phyloP scores from a whole-genome alignment of 2,888 invertebrate species.

The Caenorhabditis zanzibari region DNA sequence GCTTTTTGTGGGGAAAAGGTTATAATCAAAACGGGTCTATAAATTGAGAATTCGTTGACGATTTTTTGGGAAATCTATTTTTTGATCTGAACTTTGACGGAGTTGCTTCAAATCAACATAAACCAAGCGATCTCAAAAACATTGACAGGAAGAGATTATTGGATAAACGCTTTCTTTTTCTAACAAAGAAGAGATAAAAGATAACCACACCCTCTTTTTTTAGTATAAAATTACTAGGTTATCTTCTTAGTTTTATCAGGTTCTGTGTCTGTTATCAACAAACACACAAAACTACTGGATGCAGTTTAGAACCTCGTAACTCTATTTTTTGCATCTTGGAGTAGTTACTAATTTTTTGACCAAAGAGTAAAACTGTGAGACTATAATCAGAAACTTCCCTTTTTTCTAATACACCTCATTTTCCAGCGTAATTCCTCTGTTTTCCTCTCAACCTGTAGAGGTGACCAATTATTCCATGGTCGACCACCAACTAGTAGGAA shows the following conservation, averaged over 20 bases:
- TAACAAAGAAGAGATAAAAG: conserved; percentile 2
- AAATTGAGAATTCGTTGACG: background rate
- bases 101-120: no score
- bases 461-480: conserved; percentile 38
- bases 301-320: background rate
- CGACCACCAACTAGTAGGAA: conserved; percentile 37
- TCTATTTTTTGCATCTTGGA: background rate
- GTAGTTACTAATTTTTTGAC: background rate
- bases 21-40: background rate
- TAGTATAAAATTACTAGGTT: background rate
- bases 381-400: background rate
- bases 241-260: background rate
- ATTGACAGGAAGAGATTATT: background rate
- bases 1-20: background rate
- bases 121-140: no score
- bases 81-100: background rate
- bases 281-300: background rate
- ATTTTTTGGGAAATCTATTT: no score
- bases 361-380: background rate
- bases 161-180: conserved; percentile 9
- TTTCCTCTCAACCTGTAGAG: conserved; percentile 4
- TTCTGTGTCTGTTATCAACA: conserved; percentile 1
- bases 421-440: conserved; percentile 1
- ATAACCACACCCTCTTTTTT: conserved; percentile 3
- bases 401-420: background rate